phyloP scores from a whole-genome alignment of 2,113 vertebrate species.

The Oostethus manadensis region DNA sequence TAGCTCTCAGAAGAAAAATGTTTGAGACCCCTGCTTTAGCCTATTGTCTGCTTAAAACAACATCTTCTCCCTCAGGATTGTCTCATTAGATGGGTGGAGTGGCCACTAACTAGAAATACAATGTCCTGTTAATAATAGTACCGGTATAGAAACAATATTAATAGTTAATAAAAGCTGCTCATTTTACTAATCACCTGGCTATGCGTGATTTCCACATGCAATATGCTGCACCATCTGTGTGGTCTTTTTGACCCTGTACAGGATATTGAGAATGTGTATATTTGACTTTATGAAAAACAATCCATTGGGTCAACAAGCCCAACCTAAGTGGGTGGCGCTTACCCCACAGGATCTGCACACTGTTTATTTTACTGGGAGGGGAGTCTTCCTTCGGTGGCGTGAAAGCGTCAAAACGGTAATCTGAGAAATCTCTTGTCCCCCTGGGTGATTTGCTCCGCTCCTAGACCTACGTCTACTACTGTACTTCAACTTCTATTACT shows the following conservation, averaged over 20 bases:
- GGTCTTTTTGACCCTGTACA: conserved; percentile 15
- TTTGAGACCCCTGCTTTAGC: too few species aligned
- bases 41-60: too few species aligned
- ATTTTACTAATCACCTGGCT: too few species aligned
- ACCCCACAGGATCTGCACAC: conserved; percentile 32
- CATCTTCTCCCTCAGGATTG: too few species aligned
- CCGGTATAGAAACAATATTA: too few species aligned
- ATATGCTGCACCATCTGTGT: conserved; percentile 46
- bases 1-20: too few species aligned
- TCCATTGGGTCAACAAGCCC: conserved; percentile 62
- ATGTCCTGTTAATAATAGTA: too few species aligned
- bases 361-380: conserved; percentile 58
- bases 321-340: conserved; percentile 15
- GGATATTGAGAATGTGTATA: conserved; percentile 31
- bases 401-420: conserved; percentile 9
- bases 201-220: conserved; percentile 13
- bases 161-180: background rate
- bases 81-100: too few species aligned
- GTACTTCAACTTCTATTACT: too few species aligned
- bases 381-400: conserved; percentile 11
- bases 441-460: conserved; percentile 12
- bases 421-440: conserved; percentile 18
- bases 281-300: conserved; percentile 63
- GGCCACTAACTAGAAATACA: background rate
- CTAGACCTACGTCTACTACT: too few species aligned